Conservation (phyloP, 1,140 invertebrate genomes). For the Diuraphis noxia region DNA sequence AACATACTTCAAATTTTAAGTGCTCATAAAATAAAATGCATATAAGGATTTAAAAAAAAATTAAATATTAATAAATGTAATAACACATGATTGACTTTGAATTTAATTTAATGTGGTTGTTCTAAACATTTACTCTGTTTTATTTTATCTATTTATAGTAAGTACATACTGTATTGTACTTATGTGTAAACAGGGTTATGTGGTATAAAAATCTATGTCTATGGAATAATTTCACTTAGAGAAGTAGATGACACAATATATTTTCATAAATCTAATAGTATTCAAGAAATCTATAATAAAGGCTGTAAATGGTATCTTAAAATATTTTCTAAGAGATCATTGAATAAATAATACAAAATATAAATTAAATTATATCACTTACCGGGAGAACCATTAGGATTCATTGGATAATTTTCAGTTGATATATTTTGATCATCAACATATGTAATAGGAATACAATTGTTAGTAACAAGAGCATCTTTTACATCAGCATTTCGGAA, state of each 20-base stretch:
- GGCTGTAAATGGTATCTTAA: neutral
- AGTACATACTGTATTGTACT: neutral
- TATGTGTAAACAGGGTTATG: neutral
- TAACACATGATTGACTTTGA: neutral
- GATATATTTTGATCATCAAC: slow-evolving; percentile 77
- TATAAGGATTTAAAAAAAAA: neutral
- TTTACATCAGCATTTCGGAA: slow-evolving; percentile 64
- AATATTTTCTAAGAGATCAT: neutral
- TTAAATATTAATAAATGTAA: neutral
- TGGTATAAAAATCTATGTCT: neutral
- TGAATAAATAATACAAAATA: neutral
- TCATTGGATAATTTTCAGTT: slow-evolving; percentile 85
- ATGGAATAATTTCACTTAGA: neutral
- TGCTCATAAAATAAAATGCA: neutral
- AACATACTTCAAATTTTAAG: neutral
- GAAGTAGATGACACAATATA: neutral
- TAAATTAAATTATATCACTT: slow-evolving; percentile 55
- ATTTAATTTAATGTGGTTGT: neutral
- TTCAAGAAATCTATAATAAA: neutral
- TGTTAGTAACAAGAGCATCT: slow-evolving; percentile 64
- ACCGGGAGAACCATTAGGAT: slow-evolving; percentile 88
- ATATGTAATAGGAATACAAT: slow-evolving; percentile 78
- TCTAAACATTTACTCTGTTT: neutral
- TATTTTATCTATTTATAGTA: too few species aligned
- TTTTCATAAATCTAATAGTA: neutral